Evolutionary conservation across 2,888 invertebrate genomes (phyloP), one percentile per base, ranked within the genome.

Genomic region (Dynastes grantii): DNA sequence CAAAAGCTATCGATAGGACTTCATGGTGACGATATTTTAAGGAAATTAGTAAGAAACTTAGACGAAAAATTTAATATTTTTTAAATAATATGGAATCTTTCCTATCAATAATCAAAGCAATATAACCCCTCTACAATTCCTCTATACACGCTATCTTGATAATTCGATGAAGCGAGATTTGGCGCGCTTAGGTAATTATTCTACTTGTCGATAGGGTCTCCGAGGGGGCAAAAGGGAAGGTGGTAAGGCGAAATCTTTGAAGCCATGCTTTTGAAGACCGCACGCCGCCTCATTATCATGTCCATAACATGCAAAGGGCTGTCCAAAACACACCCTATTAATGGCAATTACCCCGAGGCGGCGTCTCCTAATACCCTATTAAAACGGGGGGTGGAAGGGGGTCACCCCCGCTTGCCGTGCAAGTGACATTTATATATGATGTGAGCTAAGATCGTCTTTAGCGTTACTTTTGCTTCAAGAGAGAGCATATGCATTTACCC

Each of bases 281-380:
- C 40, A 58, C 49, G 27, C 67, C 27, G 73, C 37, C 87, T 88
- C 87, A 87, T 88, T 87, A 87, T 86, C 86, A 86, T 87, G 88
- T 88, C 87, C 86, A 85, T 85, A 86, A 86, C 87, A 88, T 87
- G 87, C 88, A 87, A 87, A 87, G 85, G 84, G 85, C 87, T 87
- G 87, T 88, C 87, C 86, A 81, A 85, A 86, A 87, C 87, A 87
- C 84, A 84, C 87, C 85, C 87, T 86, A 87, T 87, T 87, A 87
- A 86, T 87, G 86, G 85, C 87, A 87, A 87, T 87, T 88, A 88
- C 86, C 87, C 87, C 82, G 86, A 87, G 87, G 87, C 87, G 87
- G 85, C 87, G 85, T 85, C 86, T 86, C 45, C 45, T 86, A 87
- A 86, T 86, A 85, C 85, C 85, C 87, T 84, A 84, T 85, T 85